Conservation (phyloP, 2,113 vertebrate species). For the Chloropsis hardwickii region DNA sequence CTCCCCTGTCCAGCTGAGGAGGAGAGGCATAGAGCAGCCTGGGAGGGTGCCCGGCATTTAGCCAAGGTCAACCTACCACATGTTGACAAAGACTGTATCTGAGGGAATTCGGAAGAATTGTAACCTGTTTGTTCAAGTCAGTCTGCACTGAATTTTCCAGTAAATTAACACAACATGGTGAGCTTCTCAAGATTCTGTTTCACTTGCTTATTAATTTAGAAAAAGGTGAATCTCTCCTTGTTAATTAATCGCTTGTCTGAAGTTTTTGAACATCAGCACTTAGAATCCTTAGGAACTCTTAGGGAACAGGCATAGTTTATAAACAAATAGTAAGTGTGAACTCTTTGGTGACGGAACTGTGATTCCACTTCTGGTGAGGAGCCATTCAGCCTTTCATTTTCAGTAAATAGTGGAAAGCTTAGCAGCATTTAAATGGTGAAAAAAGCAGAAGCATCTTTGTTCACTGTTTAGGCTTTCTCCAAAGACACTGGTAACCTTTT, state of each 20-base stretch:
- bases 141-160: not conserved
- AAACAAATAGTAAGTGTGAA: not conserved
- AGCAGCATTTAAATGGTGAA: not conserved
- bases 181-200: not conserved
- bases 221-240: not conserved
- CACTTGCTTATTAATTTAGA: not conserved
- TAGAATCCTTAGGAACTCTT: not conserved
- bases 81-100: not conserved
- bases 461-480: constrained; percentile 84
- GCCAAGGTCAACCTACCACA: accelerated
- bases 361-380: not conserved
- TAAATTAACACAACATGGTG: not conserved
- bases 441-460: not conserved
- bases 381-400: not conserved
- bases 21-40: not conserved
- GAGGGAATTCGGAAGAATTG: not conserved
- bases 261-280: not conserved
- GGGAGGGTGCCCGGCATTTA: not conserved
- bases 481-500: constrained; percentile 92
- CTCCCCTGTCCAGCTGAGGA: not conserved
- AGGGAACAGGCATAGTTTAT: not conserved
- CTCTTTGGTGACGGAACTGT: not conserved
- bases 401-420: not conserved
- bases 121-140: not conserved
- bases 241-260: not conserved